These are phyloP conservation scores for Conus canariensis DNA, from an alignment of 2,888 invertebrate species.

Conservation along the genomic window DNA sequence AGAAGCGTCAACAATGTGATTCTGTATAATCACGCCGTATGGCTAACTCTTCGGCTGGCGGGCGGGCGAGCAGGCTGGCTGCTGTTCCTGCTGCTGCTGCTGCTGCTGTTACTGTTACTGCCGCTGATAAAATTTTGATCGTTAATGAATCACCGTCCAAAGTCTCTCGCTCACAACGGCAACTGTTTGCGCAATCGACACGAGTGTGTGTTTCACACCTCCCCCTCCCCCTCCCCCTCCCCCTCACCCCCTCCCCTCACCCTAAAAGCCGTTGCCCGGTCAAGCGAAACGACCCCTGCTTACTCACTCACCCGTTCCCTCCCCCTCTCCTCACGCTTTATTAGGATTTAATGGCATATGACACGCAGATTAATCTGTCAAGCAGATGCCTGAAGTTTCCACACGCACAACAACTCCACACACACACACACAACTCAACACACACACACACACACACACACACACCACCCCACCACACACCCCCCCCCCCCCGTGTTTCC, in stretches of 20 bases:
- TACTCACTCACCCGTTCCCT: not conserved
- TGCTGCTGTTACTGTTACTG: too few relatives aligned
- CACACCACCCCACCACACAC: too few relatives aligned
- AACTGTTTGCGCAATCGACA: slow-evolving; percentile 8
- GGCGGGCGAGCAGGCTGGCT: too few relatives aligned
- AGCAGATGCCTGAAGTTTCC: slow-evolving; percentile 28
- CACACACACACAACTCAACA: too few relatives aligned
- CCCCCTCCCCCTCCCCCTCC: too few relatives aligned
- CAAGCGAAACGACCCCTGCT: not conserved
- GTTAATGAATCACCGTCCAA: not conserved
- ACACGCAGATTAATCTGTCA: slow-evolving; percentile 31
- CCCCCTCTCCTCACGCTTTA: not conserved
- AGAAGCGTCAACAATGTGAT: too few relatives aligned
- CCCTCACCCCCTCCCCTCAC: not conserved
- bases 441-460: too few relatives aligned
- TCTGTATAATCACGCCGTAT: too few relatives aligned
- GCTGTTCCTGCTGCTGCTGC: too few relatives aligned
- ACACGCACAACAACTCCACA: too few relatives aligned
- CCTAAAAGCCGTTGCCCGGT: not conserved
- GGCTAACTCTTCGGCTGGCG: too few relatives aligned
- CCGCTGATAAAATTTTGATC: not conserved
- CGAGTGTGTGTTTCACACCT: not conserved
- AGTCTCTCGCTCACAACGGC: not conserved
- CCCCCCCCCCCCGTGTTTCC: too few relatives aligned
- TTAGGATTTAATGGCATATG: slow-evolving; percentile 30